These are phyloP conservation scores for Epinotia ramella DNA, from an alignment of 2,888 invertebrate genomes.

Conservation along the genomic window DNA sequence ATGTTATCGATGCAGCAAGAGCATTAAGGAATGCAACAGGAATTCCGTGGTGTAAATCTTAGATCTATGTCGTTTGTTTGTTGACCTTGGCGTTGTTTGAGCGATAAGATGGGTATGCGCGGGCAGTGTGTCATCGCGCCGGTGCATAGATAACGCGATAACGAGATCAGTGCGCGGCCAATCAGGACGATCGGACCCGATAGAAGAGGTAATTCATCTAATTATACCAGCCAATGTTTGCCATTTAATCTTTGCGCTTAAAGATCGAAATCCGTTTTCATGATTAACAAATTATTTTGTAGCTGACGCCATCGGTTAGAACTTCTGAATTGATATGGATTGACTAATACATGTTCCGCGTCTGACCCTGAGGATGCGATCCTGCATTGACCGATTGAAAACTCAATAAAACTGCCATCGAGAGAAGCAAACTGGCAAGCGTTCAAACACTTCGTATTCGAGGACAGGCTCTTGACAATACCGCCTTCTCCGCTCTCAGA, in stretches of 20 bases:
- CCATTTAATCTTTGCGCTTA: not conserved
- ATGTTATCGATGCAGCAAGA: not conserved
- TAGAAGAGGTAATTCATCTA: not conserved
- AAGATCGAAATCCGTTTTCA: not conserved
- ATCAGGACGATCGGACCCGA: constrained; percentile 21
- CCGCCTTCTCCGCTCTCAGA: too few species aligned
- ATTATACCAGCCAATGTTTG: not conserved
- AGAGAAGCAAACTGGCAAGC: too few species aligned
- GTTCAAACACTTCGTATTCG: too few species aligned
- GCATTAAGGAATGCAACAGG: not conserved
- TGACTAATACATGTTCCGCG: not conserved
- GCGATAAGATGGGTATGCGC: constrained; percentile 67
- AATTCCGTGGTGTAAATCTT: constrained; percentile 4
- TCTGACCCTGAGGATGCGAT: not conserved
- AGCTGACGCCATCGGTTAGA: constrained; percentile 1
- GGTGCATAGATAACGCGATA: constrained; percentile 71
- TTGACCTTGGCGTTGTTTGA: constrained; percentile 65
- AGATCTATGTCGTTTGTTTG: constrained; percentile 32
- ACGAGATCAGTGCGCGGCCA: constrained; percentile 55
- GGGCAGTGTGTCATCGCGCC: constrained; percentile 55
- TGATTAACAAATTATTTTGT: not conserved
- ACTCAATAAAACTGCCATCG: too few species aligned
- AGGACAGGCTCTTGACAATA: too few species aligned
- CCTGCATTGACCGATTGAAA: not conserved
- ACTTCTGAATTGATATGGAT: not conserved